Evolutionary conservation across 1,140 invertebrate genomes (phyloP), one percentile per base, ranked within the genome.

Genomic region (Penaeus vannamei): DNA sequence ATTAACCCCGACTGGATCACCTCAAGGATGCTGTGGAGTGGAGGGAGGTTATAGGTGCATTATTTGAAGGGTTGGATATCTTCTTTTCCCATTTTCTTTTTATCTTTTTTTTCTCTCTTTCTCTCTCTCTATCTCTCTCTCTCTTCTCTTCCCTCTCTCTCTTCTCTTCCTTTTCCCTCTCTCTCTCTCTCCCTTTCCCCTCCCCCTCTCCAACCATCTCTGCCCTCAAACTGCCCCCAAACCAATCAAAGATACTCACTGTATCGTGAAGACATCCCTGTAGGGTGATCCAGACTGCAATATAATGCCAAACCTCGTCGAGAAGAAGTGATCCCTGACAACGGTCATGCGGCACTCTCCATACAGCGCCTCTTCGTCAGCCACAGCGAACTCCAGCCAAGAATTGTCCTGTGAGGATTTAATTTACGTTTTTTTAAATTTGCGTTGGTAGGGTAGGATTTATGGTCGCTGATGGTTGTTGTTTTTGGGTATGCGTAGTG

Each of bases 351-450:
- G 72, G 20, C 85, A 86, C 60, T 86, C 85, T 7, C 85, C 85
- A 26, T 86, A 61, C 14, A 80, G 46, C 3, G 85, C 85, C 46
- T 80, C 29, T 26, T 86, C 85, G 64, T 86, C 85, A n/a, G 85
- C 85, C 26, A 86, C 85, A 12, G 85, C 85, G 46, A 86, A 86
- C 29, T 86, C 85, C 76, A 86, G 85, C 85, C 85, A 86, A 17
- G 85, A 86, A 77, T 86, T 86, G 53, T 86, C 85, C 85, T 86
- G 72, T 0, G 59, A 23, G 19, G 22, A 53, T 53, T 53, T 10
- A n/a, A 53, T 53, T 53, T 42, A 36, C 36, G 5, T 36, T 36
- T 36, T 36, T 36, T 5, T 5, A 36, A 2, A 2, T 1, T 1
- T 36, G 5, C 5, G 2, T 36, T 36, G 1, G 36, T 1, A 36